Evolutionary conservation across 2,113 vertebrate genomes (phyloP), one percentile per base, ranked within the genome.

Genomic region (Cyprinodon brontotheroides): DNA sequence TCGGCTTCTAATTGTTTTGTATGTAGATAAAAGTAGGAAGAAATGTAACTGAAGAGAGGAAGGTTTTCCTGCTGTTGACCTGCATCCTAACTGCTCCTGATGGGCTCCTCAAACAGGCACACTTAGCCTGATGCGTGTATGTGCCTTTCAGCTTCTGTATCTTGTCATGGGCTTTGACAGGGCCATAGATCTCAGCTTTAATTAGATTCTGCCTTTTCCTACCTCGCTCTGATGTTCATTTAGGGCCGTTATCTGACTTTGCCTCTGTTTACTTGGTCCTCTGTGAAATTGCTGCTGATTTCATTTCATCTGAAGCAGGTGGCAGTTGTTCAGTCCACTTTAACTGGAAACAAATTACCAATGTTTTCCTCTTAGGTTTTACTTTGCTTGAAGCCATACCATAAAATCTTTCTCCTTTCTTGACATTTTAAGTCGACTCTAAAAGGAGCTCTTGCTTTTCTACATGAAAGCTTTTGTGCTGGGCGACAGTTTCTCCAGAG

Each of bases 161-260:
- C 17, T 10, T 59, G 76, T 59, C 70, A 77, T 63, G 37, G 67
- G 67, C 78, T 84, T 22, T 81, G 86, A 90, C 87, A 77, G 70
- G 77, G 40, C 66, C 85, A 87, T 89, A 83, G 41, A 90, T 91
- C 80, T 87, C 61, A 62, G 45, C 73, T 88, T 82, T 89, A 88
- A 91, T 91, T 88, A 76, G 60, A 89, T 85, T 90, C 79, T 50
- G 48, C 70, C 78, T 79, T 83, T 87, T 80, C 59, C 78, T 60
- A 45, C 79, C 45, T 79, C 61, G 11, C 64, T 82, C 68, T 40
- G 20, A 60, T 62, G n/a, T 81, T 83, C 38, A 84, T 81, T 66
- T 48, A 36, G 20, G 43, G 37, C 79, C 17, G 65, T 72, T 80
- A 76, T 86, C 71, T 74, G 72, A 53, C 38, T 40, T 68, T 45